Evolutionary conservation across 1,140 invertebrate genomes (phyloP), one percentile per base, ranked within the genome.

Genomic region (Formica exsecta): DNA sequence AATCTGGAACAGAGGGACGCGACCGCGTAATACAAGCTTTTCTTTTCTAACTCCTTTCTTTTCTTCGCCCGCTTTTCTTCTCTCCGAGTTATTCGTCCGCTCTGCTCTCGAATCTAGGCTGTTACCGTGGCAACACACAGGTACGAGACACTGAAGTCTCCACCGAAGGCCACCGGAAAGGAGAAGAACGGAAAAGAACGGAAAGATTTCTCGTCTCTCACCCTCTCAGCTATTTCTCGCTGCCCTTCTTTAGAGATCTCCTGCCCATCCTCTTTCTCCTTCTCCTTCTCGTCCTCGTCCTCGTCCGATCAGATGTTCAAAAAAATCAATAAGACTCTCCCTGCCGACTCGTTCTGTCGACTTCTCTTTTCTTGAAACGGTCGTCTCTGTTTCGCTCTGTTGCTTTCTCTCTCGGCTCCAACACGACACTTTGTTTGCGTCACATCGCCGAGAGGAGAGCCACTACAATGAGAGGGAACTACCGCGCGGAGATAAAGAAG

Each of bases 81-180:
- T 74, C 32, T 57, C 48, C 25, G 32, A 80, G 44, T 54, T 32
- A 64, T 71, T 64, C 76, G 75, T 54, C 64, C 61, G 59, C 71
- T 83, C 68, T 71, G 73, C 83, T 85, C 80, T 86, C 62, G 86
- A 90, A 92, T 90, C 91, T 91, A 89, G 91, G 91, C 89, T 92
- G 89, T 91, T 92, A 87, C 91, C 90, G 59, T 91, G 87, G 90
- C 89, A 92, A 91, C 90, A 87, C 89, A 87, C 89, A 89, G 89
- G 75, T 81, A 91, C 29, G 6, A 22, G 61, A 74, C 68, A 32
- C 38, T 25, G 36, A 66, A 64, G 64, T 57, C 25, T 66, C 41
- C 36, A 16, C 36, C 70, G 80, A 86, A 87, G 86, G 84, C 86
- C 83, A 86, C n/a, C 54, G 44, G 19, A 83, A 36, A 25, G 16